phyloP scores from a whole-genome alignment of 2,888 invertebrate species.

The Polyommatus iphigenia region DNA sequence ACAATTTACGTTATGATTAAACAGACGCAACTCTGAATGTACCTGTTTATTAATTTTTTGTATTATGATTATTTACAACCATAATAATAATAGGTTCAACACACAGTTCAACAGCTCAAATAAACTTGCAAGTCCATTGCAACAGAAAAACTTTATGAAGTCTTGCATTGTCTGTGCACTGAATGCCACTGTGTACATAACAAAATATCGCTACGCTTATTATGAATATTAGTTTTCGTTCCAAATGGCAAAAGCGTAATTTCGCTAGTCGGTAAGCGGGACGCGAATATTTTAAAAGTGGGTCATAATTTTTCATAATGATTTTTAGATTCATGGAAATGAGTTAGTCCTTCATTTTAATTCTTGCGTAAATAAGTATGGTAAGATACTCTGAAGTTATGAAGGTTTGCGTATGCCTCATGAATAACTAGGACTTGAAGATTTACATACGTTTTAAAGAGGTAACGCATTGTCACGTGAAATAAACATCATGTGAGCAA shows the following conservation, averaged over 20 bases:
- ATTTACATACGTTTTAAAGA: too few relatives aligned
- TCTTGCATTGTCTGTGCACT: neutral
- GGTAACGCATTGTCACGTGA: too few relatives aligned
- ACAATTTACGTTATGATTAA: neutral
- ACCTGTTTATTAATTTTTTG: neutral
- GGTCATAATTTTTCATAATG: constrained; percentile 13
- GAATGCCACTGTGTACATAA: neutral
- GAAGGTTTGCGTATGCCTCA: too few relatives aligned
- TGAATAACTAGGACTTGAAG: too few relatives aligned
- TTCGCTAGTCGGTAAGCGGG: constrained; percentile 13
- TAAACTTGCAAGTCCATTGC: neutral
- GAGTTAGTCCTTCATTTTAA: neutral
- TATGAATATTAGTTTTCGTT: constrained; percentile 1
- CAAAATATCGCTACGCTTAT: neutral
- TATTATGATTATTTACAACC: too few relatives aligned
- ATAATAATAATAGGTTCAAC: neutral
- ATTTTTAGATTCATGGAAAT: neutral
- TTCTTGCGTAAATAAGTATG: neutral
- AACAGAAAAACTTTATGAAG: neutral
- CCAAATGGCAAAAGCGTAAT: constrained; percentile 10
- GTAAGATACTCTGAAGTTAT: too few relatives aligned
- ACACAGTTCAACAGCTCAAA: neutral
- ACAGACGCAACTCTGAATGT: neutral
- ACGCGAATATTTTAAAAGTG: constrained; percentile 17
- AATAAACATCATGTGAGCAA: too few relatives aligned